phyloP scores from a whole-genome alignment of 2,113 vertebrate species.

The Paracanthobrama guichenoti region DNA sequence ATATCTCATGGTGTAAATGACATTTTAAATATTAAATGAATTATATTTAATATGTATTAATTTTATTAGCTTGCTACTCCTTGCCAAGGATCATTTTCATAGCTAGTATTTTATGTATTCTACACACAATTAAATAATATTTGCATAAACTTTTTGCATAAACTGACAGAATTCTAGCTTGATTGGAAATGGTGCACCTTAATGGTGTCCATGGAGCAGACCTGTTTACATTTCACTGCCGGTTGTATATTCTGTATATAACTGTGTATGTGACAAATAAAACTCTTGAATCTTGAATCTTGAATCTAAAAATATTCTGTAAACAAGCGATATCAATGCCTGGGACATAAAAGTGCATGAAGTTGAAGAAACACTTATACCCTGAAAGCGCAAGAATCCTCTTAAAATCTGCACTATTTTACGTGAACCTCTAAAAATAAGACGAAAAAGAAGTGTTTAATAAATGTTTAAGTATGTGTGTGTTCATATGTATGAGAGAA shows the following conservation, averaged over 20 bases:
- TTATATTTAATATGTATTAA: neutral
- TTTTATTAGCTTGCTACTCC: too few relatives aligned
- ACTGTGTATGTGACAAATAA: too few relatives aligned
- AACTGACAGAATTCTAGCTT: neutral
- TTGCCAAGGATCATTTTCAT: neutral
- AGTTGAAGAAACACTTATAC: neutral
- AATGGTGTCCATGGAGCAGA: too few relatives aligned
- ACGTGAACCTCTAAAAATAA: neutral
- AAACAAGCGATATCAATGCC: too few relatives aligned
- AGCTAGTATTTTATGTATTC: neutral
- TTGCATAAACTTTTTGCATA: neutral
- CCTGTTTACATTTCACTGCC: too few relatives aligned
- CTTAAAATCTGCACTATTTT: neutral
- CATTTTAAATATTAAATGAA: neutral
- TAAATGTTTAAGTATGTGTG: neutral
- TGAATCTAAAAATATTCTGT: neutral
- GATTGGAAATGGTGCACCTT: neutral
- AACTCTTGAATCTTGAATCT: too few relatives aligned
- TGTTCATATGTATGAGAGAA: neutral
- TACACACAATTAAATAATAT: neutral
- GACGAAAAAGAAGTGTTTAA: too few relatives aligned
- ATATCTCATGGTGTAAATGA: neutral
- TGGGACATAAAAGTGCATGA: neutral
- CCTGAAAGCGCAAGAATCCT: neutral
- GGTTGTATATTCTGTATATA: too few relatives aligned